Evolutionary conservation across 2,113 vertebrate genomes (phyloP), one percentile per base, ranked within the genome.

Genomic region (Cryptotis parvus): DNA sequence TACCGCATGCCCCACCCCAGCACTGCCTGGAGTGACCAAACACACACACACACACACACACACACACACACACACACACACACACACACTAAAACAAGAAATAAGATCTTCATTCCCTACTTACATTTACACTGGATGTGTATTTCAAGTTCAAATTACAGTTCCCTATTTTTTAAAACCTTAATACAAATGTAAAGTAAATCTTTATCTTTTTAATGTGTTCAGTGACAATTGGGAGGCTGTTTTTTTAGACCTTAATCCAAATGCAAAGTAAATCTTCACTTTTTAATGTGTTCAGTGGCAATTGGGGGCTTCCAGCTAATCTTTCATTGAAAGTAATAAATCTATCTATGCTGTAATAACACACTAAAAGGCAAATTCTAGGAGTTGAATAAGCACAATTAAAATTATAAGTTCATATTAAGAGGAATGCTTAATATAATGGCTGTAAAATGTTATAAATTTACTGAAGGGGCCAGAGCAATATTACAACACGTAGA

Each of bases 71-170:
- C 55, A 16, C 45, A 49, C 45, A 49, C 5, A 49, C 45, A 49
- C 10, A 49, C 45, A 49, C 45, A 49, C 10, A 2, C 14, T 49
- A 7, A 49, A 49, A 49, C 29, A 72, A 91, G 58, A 68, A 76
- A 24, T 66, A 31, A 45, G 26, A 49, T 26, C 16, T 63, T 75
- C 24, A 88, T 39, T 24, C 55, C 9, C 35, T 27, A 75, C 29
- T 80, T 27, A 61, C 16, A 80, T 79, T 75, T 85, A 26, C 39
- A 80, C 3, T 81, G 10, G 7, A 20, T 84, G 31, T 70, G 63
- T 76, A 70, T 85, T 85, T 49, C 33, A 52, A 75, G 49, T 84
- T 89, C 68, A 80, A 61, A 79, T 73, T 78, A 84, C 27, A 73
- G 18, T 37, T 68, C 10, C 24, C 77, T 68, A 81, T 12, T 45